Base-by-base conservation (phyloP, 2,113 vertebrate genomes). In the Meleagris gallopavo region DNA sequence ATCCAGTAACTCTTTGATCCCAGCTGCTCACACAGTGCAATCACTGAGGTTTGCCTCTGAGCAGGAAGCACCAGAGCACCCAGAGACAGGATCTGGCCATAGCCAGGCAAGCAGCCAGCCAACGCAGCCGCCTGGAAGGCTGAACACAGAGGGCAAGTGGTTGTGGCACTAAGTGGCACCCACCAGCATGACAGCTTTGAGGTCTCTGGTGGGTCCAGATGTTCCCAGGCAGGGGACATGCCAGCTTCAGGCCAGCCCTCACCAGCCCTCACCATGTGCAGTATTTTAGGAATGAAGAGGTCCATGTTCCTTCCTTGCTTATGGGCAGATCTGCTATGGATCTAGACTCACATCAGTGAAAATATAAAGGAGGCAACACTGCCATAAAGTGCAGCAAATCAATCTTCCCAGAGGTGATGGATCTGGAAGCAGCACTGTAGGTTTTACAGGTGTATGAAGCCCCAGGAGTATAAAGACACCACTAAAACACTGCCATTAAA, bases 401-500 rank as follows among this genome's bases (percentile, higher is more conserved):
- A 92, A 86, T 96, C 74, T 95, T 78, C 91, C 91, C 78, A 92
- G 83, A 55, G 94, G 70, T 89, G 95, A 97, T 96, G 83, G 74
- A 96, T 93, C 91, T 86, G 46, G 86, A 86, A 97, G 69, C 83
- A 94, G 66, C 86, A 90, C 85, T 95, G 69, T 74, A 96, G 95
- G 61, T 96, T 95, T 94, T 94, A 92, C 88, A 96, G 93, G 94
- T 93, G 88, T 89, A 92, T 96, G 95, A 91, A 96, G 91, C 81
- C 57, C 69, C 10, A 0, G 0, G 12, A 88, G 67, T 90, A 87
- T 78, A 95, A 95, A 95, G 93, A 80, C 82, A 90, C 65, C 74
- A 96, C 94, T 97, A 97, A 97, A 97, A 93, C 92, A 86, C 57
- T 94, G 60, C 90, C 84, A 93, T 96, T 95, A 95, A 97, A 95